Base-by-base conservation (phyloP, 2,113 vertebrate genomes). In the Notarius quadriscutis region DNA sequence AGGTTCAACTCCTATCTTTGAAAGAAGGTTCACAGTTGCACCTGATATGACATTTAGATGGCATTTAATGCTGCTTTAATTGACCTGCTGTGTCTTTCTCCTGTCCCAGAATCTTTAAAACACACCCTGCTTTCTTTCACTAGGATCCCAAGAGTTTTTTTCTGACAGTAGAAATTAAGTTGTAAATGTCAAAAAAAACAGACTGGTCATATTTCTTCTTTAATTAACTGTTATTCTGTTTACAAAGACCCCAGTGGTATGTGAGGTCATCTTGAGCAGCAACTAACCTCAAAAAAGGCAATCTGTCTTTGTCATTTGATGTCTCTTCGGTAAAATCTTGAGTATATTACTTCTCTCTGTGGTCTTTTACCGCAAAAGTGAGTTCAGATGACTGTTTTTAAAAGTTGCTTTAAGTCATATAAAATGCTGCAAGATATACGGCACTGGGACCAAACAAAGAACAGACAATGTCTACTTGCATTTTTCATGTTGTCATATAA, bases 21-120 rank as follows among this genome's bases (percentile, higher is more conserved):
- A 51, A 71, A 58, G 22, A 81, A 22, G 81, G 27, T 41, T 57
- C n/a, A 34, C 48, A 25, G 25, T 27, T 7, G 6, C 27, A 20
- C 69, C 25, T 27, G 30, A 20, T 22, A 34, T 55, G 67, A 78
- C 80, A 22, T 87, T 77, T 78, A 65, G 78, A 48, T 72, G 50
- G 41, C 79, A 60, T 87, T 74, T 75, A 83, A 84, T 58, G 86
- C 50, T 75, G 51, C 34, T 69, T 79, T 79, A 84, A 27, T 87
- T 77, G 50, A 34, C 18, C 25, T 18, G n/a, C 30, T 27, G 57
- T 17, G 81, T 79, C 50, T 58, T 87, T 69, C 22, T 79, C 41
- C 60, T 41, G 53, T n/a, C 60, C 53, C 51, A 41, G 25, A 34
- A 55, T 79, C 50, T 87, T 84, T 65, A 77, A 51, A 55, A 65